Base-by-base conservation (phyloP, 2,113 vertebrate genomes). In the Elgaria multicarinata region DNA sequence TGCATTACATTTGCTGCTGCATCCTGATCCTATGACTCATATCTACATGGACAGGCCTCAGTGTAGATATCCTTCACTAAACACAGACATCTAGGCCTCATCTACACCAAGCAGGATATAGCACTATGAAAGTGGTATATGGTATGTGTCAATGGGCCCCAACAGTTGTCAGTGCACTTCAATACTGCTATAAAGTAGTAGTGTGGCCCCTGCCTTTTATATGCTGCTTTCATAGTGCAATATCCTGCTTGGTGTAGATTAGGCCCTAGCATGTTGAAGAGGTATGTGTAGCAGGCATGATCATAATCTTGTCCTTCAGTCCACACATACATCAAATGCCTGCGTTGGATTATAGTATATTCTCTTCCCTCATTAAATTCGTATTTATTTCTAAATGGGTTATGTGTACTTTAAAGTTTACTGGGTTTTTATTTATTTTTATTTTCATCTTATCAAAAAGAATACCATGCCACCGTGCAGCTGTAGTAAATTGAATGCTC, bases 381-480 rank as follows among this genome's bases (percentile, higher is more conserved):
- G 2, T 0, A 18, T 83, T 93, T 87, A 83, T 36, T 87, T 1
- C 72, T 89, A 80, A 55, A 84, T 42, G 28, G 31, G 13, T 55
- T 53, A 12, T 0, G 10, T n/a, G 75, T 67, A 85, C 1, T 76
- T 36, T 8, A 33, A 0, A 0, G 24, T 90, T 86, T 87, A 22
- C 80, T 94, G 85, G 79, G 26, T 22, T 76, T 39, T 74, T 93
- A 90, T 0, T 74, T 95, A 14, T 22, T 76, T 39, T 74, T 93
- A 90, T 0, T 74, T 95, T 93, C 86, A 87, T 92, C 82, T 3
- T 53, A 72, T 72, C n/a, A 78, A 80, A 90, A 90, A 71, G 76
- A 62, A 85, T 22, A 83, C 16, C 33, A 85, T 85, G 89, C 62
- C 28, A 77, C 31, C 58, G 0, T 75, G 86, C 93, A 84, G 62